Base-by-base conservation (phyloP, 2,113 vertebrate species). In the Neomonachus schauinslandi region DNA sequence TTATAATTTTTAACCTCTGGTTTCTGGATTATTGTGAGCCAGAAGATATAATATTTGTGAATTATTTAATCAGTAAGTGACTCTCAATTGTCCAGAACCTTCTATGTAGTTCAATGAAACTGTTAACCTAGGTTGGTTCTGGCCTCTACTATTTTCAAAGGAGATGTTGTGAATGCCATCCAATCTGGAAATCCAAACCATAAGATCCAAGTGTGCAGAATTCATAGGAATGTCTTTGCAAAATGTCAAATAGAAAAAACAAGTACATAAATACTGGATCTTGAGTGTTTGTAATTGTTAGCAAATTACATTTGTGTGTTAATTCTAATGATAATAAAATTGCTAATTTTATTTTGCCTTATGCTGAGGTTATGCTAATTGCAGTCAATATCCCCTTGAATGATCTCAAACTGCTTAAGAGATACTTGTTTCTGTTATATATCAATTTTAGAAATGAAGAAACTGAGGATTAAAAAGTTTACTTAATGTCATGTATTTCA, bases 141-240 rank as follows among this genome's bases (percentile, higher is more conserved):
- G 15, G 4, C 28, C 7, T 22, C 13, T 42, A 2, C 1, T 85
- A 5, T 42, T 51, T 65, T 77, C 7, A 19, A 16, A 90, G 33
- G 21, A 65, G 14, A 39, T 8, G 2, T 5, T 33, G 28, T 7
- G 18, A 36, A 53, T 0, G 2, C 4, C 18, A 8, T 22, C 31
- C 46, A 63, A 51, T 21, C 31, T 59, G 51, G 39, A 24, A 39
- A 59, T 8, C 9, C 22, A 93, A 55, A n/a, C 7, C 24, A 11
- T 59, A 15, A 81, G 39, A n/a, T 5, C 7, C 49, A 76, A 3
- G 11, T 39, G 28, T n/a, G 4, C 3, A 39, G 10, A 59, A 21
- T 42, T 5, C 14, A 24, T 13, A 19, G 4, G 2, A 16, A 65
- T 71, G 2, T 36, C 8, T 77, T 57, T 36, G 7, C 24, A 67